Base-by-base conservation (phyloP, 1,140 invertebrate genomes). In the Leptonema lineaticorne region DNA sequence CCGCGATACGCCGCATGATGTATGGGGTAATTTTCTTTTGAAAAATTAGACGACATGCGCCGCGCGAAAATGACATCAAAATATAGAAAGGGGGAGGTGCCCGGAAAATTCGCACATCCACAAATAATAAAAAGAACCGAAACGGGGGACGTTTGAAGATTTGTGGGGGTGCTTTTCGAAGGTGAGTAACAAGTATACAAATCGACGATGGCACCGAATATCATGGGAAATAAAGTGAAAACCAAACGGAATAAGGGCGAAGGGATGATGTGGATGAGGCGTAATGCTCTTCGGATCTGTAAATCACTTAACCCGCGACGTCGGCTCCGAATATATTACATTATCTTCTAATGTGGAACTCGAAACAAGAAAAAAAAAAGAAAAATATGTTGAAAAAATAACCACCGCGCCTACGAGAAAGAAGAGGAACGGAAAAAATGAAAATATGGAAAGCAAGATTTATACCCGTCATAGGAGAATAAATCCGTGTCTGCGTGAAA, bases 251-350 rank as follows among this genome's bases (percentile, higher is more conserved):
- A 59, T 57, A 57, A 59, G 16, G n/a, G 4, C 11, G 30, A 59
- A 37, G 24, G 57, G 33, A 29, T 59, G 57, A 59, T 59, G 57
- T 16, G 27, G 18, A 20, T 53, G 48, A 53, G 22, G 48, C 14
- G 57, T n/a, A 45, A 62, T 45, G 59, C 59, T 37, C 45, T 11
- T 11, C 11, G 63, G 63, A 57, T 57, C 48, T 20, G 63, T 66
- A 66, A 66, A 66, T 66, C 63, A 66, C 63, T 66, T 66, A 57
- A 66, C 63, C 63, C 48, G 45, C 48, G 50, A 65, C 41, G 63
- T 50, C 63, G 63, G 46, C 45, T 53, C 41, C 48, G 63, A 66
- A 66, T 57, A 66, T 41, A 66, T 66, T 66, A 57, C 48, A 66
- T 66, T 66, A 57, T 66, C 63, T 53, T 53, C 24, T 66, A 66